These are phyloP conservation scores for Abrostola triplasia DNA, from an alignment of 2,888 invertebrate genomes.

Conservation along the genomic window DNA sequence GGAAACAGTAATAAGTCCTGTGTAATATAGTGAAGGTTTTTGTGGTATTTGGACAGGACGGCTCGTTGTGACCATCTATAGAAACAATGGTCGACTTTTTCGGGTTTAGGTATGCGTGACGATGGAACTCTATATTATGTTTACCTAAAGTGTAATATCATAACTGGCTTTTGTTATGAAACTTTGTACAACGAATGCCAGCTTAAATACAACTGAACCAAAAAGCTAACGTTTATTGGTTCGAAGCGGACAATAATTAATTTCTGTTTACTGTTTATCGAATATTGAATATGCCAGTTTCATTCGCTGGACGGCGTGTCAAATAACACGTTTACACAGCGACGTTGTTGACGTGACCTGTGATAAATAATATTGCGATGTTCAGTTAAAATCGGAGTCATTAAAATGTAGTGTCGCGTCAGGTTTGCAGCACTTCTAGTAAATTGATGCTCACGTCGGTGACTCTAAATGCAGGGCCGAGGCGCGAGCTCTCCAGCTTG, in stretches of 20 bases:
- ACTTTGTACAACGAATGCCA: background rate
- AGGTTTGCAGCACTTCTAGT: slow-evolving; percentile 50
- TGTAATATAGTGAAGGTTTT: slow-evolving; percentile 34
- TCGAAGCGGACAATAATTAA: background rate
- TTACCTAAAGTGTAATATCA: background rate
- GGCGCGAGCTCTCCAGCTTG: slow-evolving; percentile 69
- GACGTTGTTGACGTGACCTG: background rate
- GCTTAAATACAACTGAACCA: too few relatives aligned
- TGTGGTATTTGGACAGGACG: slow-evolving; percentile 41
- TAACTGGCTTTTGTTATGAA: background rate
- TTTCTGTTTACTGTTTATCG: background rate
- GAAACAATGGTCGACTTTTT: slow-evolving; percentile 14
- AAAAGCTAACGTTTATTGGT: background rate
- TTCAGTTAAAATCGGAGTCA: slow-evolving; percentile 12
- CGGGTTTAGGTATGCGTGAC: slow-evolving; percentile 6
- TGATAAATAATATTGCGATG: slow-evolving; percentile 19
- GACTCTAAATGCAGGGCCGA: slow-evolving; percentile 67
- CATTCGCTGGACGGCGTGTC: slow-evolving; percentile 1
- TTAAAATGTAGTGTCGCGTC: slow-evolving; percentile 35
- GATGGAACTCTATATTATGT: slow-evolving; percentile 1
- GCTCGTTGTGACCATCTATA: slow-evolving; percentile 10
- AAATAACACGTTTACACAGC: background rate
- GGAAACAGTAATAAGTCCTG: slow-evolving; percentile 27
- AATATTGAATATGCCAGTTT: background rate
- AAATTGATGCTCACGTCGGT: slow-evolving; percentile 50